Evolutionary conservation across 2,888 invertebrate species (phyloP).

Genomic region (Athrips mouffetella): DNA sequence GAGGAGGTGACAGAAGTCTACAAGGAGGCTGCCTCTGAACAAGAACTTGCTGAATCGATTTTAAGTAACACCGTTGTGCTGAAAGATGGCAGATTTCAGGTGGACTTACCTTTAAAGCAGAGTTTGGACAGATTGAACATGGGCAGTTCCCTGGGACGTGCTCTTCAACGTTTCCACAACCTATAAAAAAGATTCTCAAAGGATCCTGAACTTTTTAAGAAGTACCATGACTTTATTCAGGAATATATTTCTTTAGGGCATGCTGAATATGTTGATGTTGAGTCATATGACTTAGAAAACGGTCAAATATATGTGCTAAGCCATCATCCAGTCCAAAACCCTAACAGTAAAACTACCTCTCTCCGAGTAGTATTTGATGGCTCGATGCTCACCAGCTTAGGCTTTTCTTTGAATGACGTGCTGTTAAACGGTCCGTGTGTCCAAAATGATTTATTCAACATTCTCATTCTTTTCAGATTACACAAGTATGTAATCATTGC

Average conservation of each 20-base stretch:
- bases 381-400: neutral
- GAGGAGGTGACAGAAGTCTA: too few relatives aligned
- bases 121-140: neutral
- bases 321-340: constrained; percentile 9
- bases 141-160: neutral
- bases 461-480: neutral
- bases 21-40: too few relatives aligned
- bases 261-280: constrained; percentile 11
- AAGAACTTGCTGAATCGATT: neutral
- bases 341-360: constrained; percentile 5
- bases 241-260: constrained; percentile 11
- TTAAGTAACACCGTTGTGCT: neutral
- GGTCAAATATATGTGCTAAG: constrained; percentile 5
- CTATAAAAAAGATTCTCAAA: constrained; percentile 1
- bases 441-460: neutral
- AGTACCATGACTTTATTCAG: constrained; percentile 14
- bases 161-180: neutral
- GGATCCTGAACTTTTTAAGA: constrained; percentile 1
- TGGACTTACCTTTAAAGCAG: neutral
- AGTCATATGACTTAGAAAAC: neutral
- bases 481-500: neutral
- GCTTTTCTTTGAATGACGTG: neutral
- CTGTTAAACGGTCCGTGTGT: neutral
- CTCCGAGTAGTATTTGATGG: constrained; percentile 15
- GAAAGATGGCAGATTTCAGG: neutral